phyloP scores from a whole-genome alignment of 2,797 vertebrate species.

The Sylvilagus floridanus region DNA sequence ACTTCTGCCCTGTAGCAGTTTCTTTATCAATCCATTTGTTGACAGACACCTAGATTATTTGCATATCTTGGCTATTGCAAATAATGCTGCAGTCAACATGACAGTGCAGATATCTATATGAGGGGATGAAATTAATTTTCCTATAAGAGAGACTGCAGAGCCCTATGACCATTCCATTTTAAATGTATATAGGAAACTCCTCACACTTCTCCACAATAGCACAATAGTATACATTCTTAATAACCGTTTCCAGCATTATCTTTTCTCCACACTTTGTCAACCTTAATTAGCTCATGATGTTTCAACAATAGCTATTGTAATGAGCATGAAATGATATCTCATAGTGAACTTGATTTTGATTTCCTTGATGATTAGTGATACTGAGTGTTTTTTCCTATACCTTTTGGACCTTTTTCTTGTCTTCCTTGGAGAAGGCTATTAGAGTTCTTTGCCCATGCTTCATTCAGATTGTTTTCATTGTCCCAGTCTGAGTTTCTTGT shows the following conservation, averaged over 20 bases:
- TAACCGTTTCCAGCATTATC: not conserved
- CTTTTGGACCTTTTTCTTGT: no score
- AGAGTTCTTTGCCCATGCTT: not conserved
- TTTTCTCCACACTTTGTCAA: not conserved
- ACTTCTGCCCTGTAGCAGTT: not conserved
- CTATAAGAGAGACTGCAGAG: not conserved
- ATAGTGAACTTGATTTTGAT: not conserved
- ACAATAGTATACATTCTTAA: not conserved
- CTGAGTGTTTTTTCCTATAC: not conserved
- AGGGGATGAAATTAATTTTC: not conserved
- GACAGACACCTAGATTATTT: not conserved
- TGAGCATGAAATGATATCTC: not conserved
- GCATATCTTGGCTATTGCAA: not conserved
- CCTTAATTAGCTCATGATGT: not conserved
- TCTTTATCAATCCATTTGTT: not conserved
- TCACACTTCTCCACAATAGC: not conserved
- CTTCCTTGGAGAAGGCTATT: not conserved
- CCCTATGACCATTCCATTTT: not conserved
- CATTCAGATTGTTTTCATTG: not conserved
- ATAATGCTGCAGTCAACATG: not conserved
- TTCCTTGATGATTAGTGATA: not conserved
- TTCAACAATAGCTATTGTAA: not conserved
- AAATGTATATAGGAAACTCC: not conserved
- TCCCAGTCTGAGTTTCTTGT: not conserved
- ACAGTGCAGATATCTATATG: not conserved